Conservation (phyloP, 1,140 invertebrate species). For the Halictus rubicundus region DNA sequence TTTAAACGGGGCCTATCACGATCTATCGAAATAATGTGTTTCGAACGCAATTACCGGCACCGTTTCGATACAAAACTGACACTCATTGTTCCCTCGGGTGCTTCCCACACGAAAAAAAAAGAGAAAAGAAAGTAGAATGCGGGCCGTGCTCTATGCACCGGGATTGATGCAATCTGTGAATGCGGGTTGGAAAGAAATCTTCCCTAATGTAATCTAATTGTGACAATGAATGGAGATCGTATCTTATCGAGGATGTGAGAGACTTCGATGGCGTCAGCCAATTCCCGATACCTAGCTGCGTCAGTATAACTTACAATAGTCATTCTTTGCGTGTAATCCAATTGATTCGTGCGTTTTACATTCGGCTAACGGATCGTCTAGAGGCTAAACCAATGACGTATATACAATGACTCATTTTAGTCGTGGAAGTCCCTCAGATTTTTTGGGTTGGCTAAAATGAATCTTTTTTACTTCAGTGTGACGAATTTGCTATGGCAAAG, state of each 20-base stretch:
- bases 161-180: slow-evolving; percentile 35
- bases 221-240: slow-evolving; percentile 21
- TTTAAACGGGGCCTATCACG: not conserved
- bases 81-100: not conserved
- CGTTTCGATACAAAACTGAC: not conserved
- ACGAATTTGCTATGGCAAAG: too few species aligned
- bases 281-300: not conserved
- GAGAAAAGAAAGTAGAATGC: not conserved
- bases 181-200: slow-evolving; percentile 7
- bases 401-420: too few species aligned
- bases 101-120: not conserved
- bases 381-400: too few species aligned
- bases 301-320: not conserved
- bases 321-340: not conserved
- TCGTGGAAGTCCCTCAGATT: too few species aligned
- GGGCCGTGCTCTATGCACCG: not conserved
- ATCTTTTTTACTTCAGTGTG: too few species aligned
- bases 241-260: not conserved
- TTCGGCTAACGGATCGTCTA: too few species aligned
- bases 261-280: not conserved
- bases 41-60: not conserved
- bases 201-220: slow-evolving; percentile 1
- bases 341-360: not conserved
- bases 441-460: too few species aligned
- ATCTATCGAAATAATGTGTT: not conserved